Conservation (phyloP, 2,888 invertebrate species). For the Xestia ashworthii region DNA sequence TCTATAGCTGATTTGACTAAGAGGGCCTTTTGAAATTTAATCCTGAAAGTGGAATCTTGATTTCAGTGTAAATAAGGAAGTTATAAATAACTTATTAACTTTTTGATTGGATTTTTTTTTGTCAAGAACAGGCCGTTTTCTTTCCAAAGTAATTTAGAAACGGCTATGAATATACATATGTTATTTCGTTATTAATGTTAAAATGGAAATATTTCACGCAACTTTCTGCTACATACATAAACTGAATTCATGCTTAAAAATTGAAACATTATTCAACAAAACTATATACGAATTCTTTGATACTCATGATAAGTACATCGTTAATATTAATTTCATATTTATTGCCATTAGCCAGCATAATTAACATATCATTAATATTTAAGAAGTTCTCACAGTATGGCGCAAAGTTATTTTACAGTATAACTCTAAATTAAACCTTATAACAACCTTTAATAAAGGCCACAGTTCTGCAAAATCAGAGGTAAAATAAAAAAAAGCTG, state of each 20-base stretch:
- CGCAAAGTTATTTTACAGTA: not conserved
- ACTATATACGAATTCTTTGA: slow-evolving; percentile 21
- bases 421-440: not conserved
- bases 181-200: slow-evolving; percentile 1
- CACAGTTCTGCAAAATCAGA: not conserved
- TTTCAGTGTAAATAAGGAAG: slow-evolving; percentile 24
- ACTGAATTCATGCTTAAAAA: slow-evolving; percentile 35
- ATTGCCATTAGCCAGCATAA: slow-evolving; percentile 11
- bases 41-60: slow-evolving; percentile 1
- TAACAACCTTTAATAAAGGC: not conserved
- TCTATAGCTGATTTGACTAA: slow-evolving; percentile 12
- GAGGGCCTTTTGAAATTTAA: slow-evolving; percentile 16
- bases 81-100: slow-evolving; percentile 19
- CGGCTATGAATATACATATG: slow-evolving; percentile 24
- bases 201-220: slow-evolving; percentile 22
- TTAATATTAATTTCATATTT: slow-evolving; percentile 45
- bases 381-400: not conserved
- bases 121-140: not conserved
- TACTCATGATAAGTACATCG: not conserved
- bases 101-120: slow-evolving; percentile 5
- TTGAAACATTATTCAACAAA: slow-evolving; percentile 21
- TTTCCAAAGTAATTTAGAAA: slow-evolving; percentile 14
- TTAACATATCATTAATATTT: slow-evolving; percentile 27
- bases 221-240: slow-evolving; percentile 3
- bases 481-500: not conserved